Evolutionary conservation across 2,797 vertebrate species (phyloP).

Genomic region (Myotis myotis): DNA sequence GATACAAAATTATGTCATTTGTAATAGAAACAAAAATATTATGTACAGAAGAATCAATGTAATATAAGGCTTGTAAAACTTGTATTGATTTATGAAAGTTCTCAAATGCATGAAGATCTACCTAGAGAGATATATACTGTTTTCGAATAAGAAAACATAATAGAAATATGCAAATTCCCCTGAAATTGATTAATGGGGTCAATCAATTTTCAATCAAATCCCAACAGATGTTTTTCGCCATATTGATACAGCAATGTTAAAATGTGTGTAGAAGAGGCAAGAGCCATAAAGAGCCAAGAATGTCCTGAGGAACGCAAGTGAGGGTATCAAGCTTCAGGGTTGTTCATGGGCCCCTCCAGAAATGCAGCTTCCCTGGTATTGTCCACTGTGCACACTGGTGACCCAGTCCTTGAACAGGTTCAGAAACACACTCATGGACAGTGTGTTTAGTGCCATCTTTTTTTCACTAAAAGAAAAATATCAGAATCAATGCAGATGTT

Average conservation of each 20-base stretch:
- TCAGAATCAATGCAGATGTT: not conserved
- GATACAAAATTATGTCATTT: not conserved
- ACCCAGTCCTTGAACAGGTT: not conserved
- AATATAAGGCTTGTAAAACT: not conserved
- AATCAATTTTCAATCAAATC: not conserved
- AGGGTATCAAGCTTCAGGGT: not conserved
- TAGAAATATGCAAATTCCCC: not conserved
- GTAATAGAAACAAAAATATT: not conserved
- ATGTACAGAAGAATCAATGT: not conserved
- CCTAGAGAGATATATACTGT: not conserved
- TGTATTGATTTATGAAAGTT: not conserved
- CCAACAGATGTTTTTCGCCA: not conserved
- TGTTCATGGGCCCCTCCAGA: not conserved
- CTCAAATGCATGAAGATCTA: not conserved
- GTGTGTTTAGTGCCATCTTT: not conserved
- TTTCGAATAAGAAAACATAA: not conserved
- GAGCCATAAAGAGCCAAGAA: not conserved
- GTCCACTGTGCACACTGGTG: not conserved
- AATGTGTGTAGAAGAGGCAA: not conserved
- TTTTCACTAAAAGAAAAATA: not conserved
- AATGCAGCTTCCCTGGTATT: not conserved
- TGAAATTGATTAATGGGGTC: not conserved
- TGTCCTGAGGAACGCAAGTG: not conserved
- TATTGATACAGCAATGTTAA: not conserved
- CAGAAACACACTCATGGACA: not conserved